phyloP scores from a whole-genome alignment of 2,113 vertebrate species.

The Eupsittula cactorum region DNA sequence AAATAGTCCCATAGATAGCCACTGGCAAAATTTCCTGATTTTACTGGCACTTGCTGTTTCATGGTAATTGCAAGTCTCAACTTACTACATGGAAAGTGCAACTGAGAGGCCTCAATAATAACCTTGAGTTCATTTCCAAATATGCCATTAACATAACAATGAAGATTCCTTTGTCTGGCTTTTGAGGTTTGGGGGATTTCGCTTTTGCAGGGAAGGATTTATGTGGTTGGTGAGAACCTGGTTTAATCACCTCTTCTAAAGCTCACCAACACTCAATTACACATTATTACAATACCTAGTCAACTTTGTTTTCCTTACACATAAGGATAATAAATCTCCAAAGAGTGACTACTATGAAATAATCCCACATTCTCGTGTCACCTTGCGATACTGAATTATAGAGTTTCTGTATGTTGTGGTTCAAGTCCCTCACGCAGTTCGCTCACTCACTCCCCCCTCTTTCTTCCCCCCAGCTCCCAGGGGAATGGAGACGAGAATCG shows the following conservation, averaged over 20 bases:
- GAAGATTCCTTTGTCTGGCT: neutral
- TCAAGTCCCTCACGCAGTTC: no score
- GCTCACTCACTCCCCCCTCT: no score
- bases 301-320: neutral
- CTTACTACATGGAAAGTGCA: neutral
- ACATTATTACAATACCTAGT: neutral
- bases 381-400: rapidly evolving
- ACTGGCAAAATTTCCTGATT: rapidly evolving
- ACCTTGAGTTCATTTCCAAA: neutral
- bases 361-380: neutral
- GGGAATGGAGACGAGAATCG: no score
- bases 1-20: neutral
- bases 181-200: slow-evolving; percentile 11
- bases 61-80: neutral
- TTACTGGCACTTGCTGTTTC: neutral
- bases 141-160: neutral
- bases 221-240: neutral
- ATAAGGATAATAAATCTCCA: neutral
- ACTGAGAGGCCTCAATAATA: neutral
- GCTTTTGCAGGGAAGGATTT: neutral
- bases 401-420: neutral
- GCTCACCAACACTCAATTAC: neutral
- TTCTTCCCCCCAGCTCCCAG: no score
- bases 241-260: neutral
- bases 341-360: neutral